Conservation (phyloP, 2,113 vertebrate genomes). For the Corydoras maculifer region DNA sequence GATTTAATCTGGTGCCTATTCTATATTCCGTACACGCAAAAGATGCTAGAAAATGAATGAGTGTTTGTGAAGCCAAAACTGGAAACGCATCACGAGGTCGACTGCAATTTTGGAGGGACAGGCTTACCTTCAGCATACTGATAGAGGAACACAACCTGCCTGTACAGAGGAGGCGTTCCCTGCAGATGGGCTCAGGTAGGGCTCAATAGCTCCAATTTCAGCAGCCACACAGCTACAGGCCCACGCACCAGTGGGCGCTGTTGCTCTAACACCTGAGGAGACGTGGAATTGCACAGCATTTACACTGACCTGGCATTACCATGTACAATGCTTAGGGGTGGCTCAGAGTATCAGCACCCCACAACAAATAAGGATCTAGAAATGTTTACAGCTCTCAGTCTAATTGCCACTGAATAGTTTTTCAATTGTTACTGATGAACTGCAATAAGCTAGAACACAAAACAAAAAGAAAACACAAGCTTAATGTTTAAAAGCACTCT, state of each 20-base stretch:
- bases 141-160: constrained; percentile 88
- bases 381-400: neutral
- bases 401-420: too few relatives aligned
- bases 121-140: constrained; percentile 95
- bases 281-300: constrained; percentile 90
- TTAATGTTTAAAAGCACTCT: neutral
- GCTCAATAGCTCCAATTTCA: constrained; percentile 75
- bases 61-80: constrained; percentile 11
- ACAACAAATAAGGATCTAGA: constrained; percentile 3
- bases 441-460: neutral
- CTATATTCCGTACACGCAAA: constrained; percentile 17
- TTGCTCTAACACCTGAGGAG: constrained; percentile 78
- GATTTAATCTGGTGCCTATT: constrained; percentile 5
- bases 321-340: constrained; percentile 34
- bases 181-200: constrained; percentile 86
- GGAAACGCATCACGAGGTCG: too few relatives aligned
- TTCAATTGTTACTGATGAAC: too few relatives aligned
- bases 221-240: constrained; percentile 79
- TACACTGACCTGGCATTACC: constrained; percentile 78
- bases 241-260: constrained; percentile 61
- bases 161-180: constrained; percentile 85
- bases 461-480: neutral
- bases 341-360: constrained; percentile 12
- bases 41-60: constrained; percentile 14
- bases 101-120: constrained; percentile 15